Conservation (phyloP, 2,797 vertebrate genomes). For the Coregonus ussuriensis region DNA sequence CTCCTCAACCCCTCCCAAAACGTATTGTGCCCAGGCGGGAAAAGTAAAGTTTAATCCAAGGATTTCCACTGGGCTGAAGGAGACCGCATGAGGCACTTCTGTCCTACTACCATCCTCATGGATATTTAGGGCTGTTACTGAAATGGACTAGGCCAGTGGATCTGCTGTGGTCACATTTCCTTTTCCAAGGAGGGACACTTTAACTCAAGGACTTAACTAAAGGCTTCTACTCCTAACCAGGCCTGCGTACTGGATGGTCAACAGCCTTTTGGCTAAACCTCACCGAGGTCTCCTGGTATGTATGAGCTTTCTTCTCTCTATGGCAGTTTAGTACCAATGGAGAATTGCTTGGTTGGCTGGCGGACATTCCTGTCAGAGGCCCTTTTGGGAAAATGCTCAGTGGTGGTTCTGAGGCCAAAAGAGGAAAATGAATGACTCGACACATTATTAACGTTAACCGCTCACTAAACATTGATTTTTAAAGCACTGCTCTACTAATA, state of each 20-base stretch:
- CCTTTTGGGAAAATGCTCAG: background rate
- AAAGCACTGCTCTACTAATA: background rate
- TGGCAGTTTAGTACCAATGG: background rate
- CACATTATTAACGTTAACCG: background rate
- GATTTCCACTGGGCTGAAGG: conserved; percentile 1
- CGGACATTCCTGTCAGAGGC: background rate
- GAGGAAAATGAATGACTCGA: background rate
- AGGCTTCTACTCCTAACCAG: background rate
- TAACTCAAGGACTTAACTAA: background rate
- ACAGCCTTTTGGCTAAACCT: background rate
- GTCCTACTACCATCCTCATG: background rate
- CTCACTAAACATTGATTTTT: background rate
- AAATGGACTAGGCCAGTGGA: background rate
- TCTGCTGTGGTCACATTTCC: background rate
- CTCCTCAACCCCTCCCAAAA: conserved; percentile 31
- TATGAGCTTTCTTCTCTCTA: background rate
- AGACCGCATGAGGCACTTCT: background rate
- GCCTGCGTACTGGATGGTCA: background rate
- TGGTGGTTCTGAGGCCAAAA: background rate
- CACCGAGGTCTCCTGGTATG: background rate
- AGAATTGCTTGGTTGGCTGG: background rate
- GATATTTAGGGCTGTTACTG: background rate
- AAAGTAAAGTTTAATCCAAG: conserved; percentile 28
- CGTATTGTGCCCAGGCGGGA: conserved; percentile 8
- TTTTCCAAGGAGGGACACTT: background rate